These are phyloP conservation scores for Mellilla xanthometata DNA, from an alignment of 2,888 invertebrate species.

Conservation along the genomic window DNA sequence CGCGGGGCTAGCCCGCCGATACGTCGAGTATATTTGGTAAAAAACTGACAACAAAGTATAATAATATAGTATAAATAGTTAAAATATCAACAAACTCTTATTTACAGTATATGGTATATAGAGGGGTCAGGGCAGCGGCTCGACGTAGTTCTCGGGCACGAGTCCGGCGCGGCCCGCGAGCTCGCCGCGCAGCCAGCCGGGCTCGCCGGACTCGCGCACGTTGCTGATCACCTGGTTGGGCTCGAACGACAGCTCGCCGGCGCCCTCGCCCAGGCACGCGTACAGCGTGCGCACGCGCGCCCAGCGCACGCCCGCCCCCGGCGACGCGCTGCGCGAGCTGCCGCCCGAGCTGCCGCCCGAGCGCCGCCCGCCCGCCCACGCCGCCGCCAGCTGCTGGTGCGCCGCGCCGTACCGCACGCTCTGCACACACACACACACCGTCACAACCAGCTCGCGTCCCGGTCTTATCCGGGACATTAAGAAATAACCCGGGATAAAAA, in stretches of 20 bases:
- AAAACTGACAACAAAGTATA: slow-evolving; percentile 79
- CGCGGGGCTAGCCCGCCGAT: slow-evolving; percentile 46
- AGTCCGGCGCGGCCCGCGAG: slow-evolving; percentile 95
- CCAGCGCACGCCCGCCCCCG: slow-evolving; percentile 22
- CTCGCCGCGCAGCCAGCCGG: slow-evolving; percentile 98
- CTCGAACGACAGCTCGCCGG: slow-evolving; percentile 98
- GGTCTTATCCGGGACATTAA: no score
- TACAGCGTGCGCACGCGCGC: slow-evolving; percentile 96
- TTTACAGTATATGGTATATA: slow-evolving; percentile 79
- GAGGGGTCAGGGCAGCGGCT: slow-evolving; percentile 87
- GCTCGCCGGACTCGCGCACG: slow-evolving; percentile 96
- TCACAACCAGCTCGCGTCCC: no score
- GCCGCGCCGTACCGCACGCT: no score
- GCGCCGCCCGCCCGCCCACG: slow-evolving; percentile 37
- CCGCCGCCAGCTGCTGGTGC: no score
- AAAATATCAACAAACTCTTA: slow-evolving; percentile 78
- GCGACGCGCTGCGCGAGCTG: slow-evolving; percentile 66
- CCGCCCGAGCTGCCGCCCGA: slow-evolving; percentile 90
- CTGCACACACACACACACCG: no score
- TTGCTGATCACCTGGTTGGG: slow-evolving; percentile 99
- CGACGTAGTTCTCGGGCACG: slow-evolving; percentile 98
- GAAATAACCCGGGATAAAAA: no score
- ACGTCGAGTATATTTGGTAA: slow-evolving; percentile 71
- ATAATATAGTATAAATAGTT: slow-evolving; percentile 73
- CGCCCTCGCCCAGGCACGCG: slow-evolving; percentile 97